Conservation (phyloP, 2,113 vertebrate species). For the Larimichthys polyactis region DNA sequence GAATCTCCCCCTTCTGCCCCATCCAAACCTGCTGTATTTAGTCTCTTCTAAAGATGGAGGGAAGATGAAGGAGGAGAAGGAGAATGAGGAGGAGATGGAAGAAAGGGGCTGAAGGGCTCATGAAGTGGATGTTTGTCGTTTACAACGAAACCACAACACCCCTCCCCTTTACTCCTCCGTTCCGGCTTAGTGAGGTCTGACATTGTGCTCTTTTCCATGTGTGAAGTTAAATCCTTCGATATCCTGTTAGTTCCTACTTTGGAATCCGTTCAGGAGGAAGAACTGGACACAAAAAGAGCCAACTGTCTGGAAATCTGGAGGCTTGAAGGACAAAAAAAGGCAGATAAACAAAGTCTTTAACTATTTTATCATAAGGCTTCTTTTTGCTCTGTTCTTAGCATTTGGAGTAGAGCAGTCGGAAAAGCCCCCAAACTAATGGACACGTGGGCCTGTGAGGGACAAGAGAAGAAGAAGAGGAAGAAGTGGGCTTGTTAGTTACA, state of each 20-base stretch:
- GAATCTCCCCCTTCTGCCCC: constrained; percentile 50
- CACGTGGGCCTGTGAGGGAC: constrained; percentile 32
- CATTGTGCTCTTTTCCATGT: constrained; percentile 56
- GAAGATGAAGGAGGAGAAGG: constrained; percentile 31
- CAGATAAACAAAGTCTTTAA: constrained; percentile 58
- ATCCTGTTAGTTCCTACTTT: constrained; percentile 50
- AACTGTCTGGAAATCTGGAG: constrained; percentile 43
- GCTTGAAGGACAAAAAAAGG: constrained; percentile 34
- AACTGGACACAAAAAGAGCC: constrained; percentile 44
- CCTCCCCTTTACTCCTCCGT: constrained; percentile 44
- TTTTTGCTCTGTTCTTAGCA: constrained; percentile 38
- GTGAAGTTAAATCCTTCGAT: constrained; percentile 51
- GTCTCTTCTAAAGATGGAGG: constrained; percentile 68
- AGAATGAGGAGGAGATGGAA: constrained; percentile 28
- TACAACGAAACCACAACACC: constrained; percentile 56
- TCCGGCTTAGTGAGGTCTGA: constrained; percentile 64
- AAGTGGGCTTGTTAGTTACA: constrained; percentile 45
- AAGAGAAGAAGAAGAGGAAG: constrained; percentile 21
- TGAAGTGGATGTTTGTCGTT: constrained; percentile 75
- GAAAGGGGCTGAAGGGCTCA: constrained; percentile 48
- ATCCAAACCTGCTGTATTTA: constrained; percentile 76
- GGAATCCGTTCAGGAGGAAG: constrained; percentile 55
- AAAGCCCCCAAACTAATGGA: constrained; percentile 42
- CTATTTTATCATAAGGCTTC: constrained; percentile 57
- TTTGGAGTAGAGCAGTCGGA: constrained; percentile 20